A percentile compares a stretch with the other conserved stretches of the same genome.
These are phyloP conservation scores for Hesperophylax magnus DNA, from an alignment of 1,140 invertebrate genomes.

Conservation along the genomic window DNA sequence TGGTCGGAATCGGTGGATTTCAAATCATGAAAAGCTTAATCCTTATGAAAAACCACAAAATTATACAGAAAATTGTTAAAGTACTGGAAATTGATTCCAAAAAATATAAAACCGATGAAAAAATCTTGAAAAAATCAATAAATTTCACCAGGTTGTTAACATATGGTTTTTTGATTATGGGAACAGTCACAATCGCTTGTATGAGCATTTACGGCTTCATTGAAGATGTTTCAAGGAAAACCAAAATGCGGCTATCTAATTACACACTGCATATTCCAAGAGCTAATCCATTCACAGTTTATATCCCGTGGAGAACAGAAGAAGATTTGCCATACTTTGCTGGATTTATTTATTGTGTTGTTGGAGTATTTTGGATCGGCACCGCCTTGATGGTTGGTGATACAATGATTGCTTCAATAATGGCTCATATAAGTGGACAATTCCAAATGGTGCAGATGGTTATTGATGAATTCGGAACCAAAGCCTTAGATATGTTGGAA, in stretches of 20 bases:
- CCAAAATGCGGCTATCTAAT: conserved; percentile 11
- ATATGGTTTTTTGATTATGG: conserved; percentile 46
- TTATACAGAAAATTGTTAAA: conserved; percentile 46
- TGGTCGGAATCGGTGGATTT: conserved; percentile 45
- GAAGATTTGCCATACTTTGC: conserved; percentile 25
- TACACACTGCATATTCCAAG: conserved; percentile 39
- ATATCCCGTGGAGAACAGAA: conserved; percentile 47
- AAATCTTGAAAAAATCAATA: conserved; percentile 31
- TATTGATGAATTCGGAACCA: conserved; percentile 29
- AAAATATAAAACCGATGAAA: conserved; percentile 1
- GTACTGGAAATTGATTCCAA: conserved; percentile 50
- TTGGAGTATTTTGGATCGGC: conserved; percentile 45
- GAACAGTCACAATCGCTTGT: conserved; percentile 37
- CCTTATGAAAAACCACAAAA: conserved; percentile 52
- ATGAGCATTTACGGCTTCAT: conserved; percentile 43
- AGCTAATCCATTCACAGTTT: conserved; percentile 45
- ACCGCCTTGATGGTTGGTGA: conserved; percentile 46
- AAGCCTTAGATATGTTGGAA: conserved; percentile 37
- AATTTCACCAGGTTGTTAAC: conserved; percentile 43
- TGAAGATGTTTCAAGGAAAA: conserved; percentile 39
- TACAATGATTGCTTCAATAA: conserved; percentile 51
- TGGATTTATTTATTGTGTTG: conserved; percentile 42
- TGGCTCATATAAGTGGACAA: conserved; percentile 52
- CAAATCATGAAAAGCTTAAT: conserved; percentile 43
- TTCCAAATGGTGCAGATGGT: conserved; percentile 47